phyloP scores from a whole-genome alignment of 2,888 invertebrate species.

The Actias luna region DNA sequence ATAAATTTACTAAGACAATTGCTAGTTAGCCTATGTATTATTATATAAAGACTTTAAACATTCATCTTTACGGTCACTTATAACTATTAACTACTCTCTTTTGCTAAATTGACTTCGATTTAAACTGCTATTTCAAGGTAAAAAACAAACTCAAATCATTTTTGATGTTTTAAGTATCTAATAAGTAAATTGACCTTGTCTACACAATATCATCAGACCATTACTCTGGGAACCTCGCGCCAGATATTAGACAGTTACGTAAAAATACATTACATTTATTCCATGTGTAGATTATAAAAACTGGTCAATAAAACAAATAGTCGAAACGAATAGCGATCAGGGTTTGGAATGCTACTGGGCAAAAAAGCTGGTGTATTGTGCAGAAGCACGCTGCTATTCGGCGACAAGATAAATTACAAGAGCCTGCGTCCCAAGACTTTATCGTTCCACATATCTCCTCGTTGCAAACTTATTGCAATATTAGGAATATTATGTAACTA shows the following conservation, averaged over 20 bases:
- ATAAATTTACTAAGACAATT: too few species aligned
- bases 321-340: conserved; percentile 46
- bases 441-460: conserved; percentile 35
- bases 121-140: conserved; percentile 8
- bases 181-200: conserved; percentile 55
- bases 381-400: conserved; percentile 24
- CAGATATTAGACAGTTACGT: conserved; percentile 61
- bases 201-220: conserved; percentile 52
- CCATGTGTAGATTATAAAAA: conserved; percentile 53
- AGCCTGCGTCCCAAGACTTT: conserved; percentile 25
- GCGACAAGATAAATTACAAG: conserved; percentile 36
- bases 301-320: conserved; percentile 59
- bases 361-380: conserved; percentile 17
- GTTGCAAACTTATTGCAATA: conserved; percentile 34
- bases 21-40: background rate
- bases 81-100: conserved; percentile 3
- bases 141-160: conserved; percentile 14
- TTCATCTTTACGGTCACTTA: background rate
- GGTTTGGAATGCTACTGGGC: conserved; percentile 41
- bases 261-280: conserved; percentile 52
- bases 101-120: background rate
- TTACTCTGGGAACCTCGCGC: conserved; percentile 66
- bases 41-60: background rate
- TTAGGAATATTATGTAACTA: conserved; percentile 20
- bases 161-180: conserved; percentile 15